These are phyloP conservation scores for Caenorhabditis japonica DNA, from an alignment of 2,888 invertebrate genomes.

Conservation along the genomic window DNA sequence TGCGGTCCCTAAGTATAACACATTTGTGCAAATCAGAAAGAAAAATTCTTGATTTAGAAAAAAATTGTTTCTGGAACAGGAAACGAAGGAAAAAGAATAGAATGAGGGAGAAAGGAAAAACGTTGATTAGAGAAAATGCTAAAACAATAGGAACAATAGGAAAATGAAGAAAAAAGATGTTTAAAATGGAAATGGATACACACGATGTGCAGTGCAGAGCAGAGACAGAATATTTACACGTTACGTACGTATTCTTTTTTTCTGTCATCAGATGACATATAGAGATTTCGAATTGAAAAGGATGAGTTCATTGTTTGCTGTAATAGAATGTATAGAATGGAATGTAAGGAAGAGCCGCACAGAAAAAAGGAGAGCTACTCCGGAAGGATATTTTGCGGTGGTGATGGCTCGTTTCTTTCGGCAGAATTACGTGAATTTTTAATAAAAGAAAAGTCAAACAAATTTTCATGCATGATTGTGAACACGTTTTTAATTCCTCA, in stretches of 20 bases:
- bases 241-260: constrained; percentile 15
- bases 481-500: too few species aligned
- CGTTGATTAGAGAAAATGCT: too few species aligned
- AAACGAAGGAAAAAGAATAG: background rate
- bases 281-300: constrained; percentile 26
- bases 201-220: constrained; percentile 12
- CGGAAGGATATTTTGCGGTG: constrained; percentile 5
- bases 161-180: constrained; percentile 4
- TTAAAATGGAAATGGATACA: constrained; percentile 25
- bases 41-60: constrained; percentile 8
- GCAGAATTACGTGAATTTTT: constrained; percentile 37
- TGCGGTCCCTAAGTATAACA: too few species aligned
- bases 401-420: too few species aligned
- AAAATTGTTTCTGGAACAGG: background rate
- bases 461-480: constrained; percentile 35
- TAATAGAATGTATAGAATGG: too few species aligned
- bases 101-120: too few species aligned
- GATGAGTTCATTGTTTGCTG: constrained; percentile 35
- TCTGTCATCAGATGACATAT: constrained; percentile 39
- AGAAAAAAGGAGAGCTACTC: background rate
- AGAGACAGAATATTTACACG: constrained; percentile 17
- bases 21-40: constrained; percentile 4
- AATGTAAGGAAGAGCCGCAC: too few species aligned
- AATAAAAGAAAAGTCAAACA: constrained; percentile 20
- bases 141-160: background rate